These are phyloP conservation scores for Arge pagana DNA, from an alignment of 2,888 invertebrate genomes.

Conservation along the genomic window DNA sequence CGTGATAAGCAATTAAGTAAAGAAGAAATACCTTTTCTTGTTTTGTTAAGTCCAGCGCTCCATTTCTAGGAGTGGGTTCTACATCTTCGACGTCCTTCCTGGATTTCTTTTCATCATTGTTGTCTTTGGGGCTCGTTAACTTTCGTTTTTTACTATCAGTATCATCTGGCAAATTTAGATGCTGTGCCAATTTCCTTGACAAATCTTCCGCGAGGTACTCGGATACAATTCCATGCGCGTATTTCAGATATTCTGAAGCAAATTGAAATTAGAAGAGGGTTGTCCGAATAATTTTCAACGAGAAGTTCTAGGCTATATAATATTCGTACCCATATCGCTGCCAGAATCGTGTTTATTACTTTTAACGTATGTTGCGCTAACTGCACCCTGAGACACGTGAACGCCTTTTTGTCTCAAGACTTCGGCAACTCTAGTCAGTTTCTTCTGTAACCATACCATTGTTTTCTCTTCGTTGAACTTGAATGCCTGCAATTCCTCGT, in stretches of 20 bases:
- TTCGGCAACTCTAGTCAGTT: slow-evolving; percentile 69
- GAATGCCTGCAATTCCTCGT: slow-evolving; percentile 75
- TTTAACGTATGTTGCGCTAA: slow-evolving; percentile 77
- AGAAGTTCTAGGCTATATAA: neutral
- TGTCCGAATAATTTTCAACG: neutral
- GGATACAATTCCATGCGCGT: slow-evolving; percentile 79
- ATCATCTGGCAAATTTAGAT: slow-evolving; percentile 70
- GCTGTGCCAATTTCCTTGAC: slow-evolving; percentile 66
- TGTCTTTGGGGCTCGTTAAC: slow-evolving; percentile 47
- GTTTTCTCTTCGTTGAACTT: slow-evolving; percentile 82
- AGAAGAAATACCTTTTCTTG: slow-evolving; percentile 52
- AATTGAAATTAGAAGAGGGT: slow-evolving; percentile 4
- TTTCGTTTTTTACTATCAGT: slow-evolving; percentile 53
- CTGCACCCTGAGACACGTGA: slow-evolving; percentile 74
- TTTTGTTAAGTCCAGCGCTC: slow-evolving; percentile 51
- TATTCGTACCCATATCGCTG: slow-evolving; percentile 62
- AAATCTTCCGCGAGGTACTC: slow-evolving; percentile 77
- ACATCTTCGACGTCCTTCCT: slow-evolving; percentile 56
- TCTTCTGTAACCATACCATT: slow-evolving; percentile 74
- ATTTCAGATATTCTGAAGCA: slow-evolving; percentile 68
- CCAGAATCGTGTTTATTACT: slow-evolving; percentile 64
- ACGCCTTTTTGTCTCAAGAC: slow-evolving; percentile 71
- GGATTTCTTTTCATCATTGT: slow-evolving; percentile 43
- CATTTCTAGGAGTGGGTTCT: slow-evolving; percentile 56
- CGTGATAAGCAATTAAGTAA: no score